Evolutionary conservation across 2,888 invertebrate genomes (phyloP), one percentile per base, ranked within the genome.

Genomic region (Watsonalla cultraria): DNA sequence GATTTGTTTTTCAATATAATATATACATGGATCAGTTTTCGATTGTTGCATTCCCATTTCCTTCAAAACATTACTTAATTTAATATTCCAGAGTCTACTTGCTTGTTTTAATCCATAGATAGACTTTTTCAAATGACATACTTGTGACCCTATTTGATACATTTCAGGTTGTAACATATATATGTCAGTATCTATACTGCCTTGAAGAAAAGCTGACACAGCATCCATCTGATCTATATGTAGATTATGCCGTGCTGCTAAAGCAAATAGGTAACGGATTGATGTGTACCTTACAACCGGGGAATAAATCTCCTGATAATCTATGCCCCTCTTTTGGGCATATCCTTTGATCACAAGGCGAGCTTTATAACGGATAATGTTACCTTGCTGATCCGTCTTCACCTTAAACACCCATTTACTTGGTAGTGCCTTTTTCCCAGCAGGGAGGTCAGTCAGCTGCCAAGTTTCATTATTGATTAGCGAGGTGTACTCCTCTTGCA

Each of bases 201-300:
- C 68, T 33, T 64, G 64, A 34, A 70, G 59, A 52, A 68, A 67
- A 5, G 66, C 64, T 51, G 37, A 52, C 46, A 65, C 48, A 0
- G 60, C 66, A 61, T 65, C 65, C 62, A 66, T 61, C 45, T 67
- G 66, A 51, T 45, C 6, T 11, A 65, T 66, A 24, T 62, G 49
- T 7, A 66, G 7, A 0, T 53, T 24, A 56, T 61, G 51, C 35
- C 53, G 57, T 6, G 61, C 63, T 45, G 65, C 63, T 51, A 64
- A n/a, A 15, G 60, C 53, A 55, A 67, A 7, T 39, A 65, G 56
- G 37, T 42, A 59, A 34, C 58, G 45, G 0, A 56, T 14, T 7
- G 54, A 49, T 8, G 55, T 54, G 49, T 60, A 62, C 39, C 59
- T 53, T 15, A 64, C 59, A 1, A 65, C 65, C 0, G 65, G 62